phyloP scores from a whole-genome alignment of 2,113 vertebrate species.

The Syngnathus floridae region DNA sequence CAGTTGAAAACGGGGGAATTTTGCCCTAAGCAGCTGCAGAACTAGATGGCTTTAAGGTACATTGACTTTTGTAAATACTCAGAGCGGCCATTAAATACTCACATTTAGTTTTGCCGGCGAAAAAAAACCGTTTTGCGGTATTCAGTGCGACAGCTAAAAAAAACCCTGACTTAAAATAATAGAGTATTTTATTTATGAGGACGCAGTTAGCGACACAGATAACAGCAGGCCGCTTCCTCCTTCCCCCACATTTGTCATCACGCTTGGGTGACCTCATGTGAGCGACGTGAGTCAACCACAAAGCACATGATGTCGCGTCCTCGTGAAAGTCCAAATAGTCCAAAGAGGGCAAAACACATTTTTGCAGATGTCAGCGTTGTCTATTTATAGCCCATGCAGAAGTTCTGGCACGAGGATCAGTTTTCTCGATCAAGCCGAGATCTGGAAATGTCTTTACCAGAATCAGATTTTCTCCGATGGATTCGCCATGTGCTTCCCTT shows the following conservation, averaged over 20 bases:
- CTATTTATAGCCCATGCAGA: neutral
- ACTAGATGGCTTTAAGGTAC: neutral
- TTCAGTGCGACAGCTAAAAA: too few species aligned
- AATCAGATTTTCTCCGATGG: constrained; percentile 23
- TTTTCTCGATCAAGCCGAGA: neutral
- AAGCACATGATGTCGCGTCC: neutral
- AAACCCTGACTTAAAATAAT: too few species aligned
- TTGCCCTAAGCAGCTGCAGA: neutral
- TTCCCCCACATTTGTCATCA: constrained; percentile 63
- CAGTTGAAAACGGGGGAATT: constrained; percentile 18
- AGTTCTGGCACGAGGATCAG: neutral
- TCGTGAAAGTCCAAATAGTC: neutral
- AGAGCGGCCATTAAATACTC: neutral
- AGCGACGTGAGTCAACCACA: constrained; percentile 15
- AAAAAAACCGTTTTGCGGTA: neutral
- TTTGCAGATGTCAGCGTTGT: neutral
- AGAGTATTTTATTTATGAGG: neutral
- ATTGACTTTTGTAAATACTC: neutral
- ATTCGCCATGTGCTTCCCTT: constrained; percentile 47
- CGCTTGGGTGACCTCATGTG: constrained; percentile 33
- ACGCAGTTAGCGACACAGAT: constrained; percentile 50
- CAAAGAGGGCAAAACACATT: neutral
- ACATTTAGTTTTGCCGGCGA: neutral
- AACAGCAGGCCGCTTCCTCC: constrained; percentile 47
- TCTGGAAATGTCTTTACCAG: constrained; percentile 5